These are phyloP conservation scores for Micromussa lordhowensis DNA, from an alignment of 92 coral and sea anemone species.

Conservation along the genomic window DNA sequence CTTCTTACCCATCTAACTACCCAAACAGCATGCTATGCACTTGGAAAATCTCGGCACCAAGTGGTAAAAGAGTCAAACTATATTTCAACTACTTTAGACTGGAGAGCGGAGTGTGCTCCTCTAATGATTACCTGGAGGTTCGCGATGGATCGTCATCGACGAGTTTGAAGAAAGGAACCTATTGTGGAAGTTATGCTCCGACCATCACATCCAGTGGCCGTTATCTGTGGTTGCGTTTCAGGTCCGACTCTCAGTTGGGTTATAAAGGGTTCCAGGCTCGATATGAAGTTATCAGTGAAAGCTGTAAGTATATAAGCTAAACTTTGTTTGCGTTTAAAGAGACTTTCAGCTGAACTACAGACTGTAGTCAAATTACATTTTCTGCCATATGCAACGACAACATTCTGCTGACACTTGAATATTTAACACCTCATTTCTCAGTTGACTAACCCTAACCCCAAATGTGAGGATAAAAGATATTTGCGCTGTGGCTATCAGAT, in stretches of 20 bases:
- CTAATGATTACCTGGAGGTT: constrained; percentile 43
- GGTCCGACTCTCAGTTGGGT: constrained; percentile 17
- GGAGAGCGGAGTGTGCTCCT: constrained; percentile 14
- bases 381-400: background rate
- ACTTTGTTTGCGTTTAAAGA: background rate
- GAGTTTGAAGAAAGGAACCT: constrained; percentile 27
- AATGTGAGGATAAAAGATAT: no score
- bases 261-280: constrained; percentile 38
- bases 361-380: no score
- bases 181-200: constrained; percentile 31
- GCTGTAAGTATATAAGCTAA: constrained; percentile 26
- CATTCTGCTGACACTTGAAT: background rate
- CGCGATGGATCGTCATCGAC: constrained; percentile 49
- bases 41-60: constrained; percentile 54
- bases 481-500: no score
- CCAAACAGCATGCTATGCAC: constrained; percentile 31
- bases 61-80: constrained; percentile 22
- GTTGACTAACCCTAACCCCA: no score
- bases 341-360: no score
- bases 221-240: constrained; percentile 50
- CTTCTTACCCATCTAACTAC: constrained; percentile 36
- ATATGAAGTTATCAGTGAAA: constrained; percentile 1
- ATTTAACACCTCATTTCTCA: background rate
- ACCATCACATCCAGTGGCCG: constrained; percentile 36
- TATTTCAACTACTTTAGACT: constrained; percentile 44